Conservation (phyloP, 2,888 invertebrate genomes). For the Stegana nigrithorax region DNA sequence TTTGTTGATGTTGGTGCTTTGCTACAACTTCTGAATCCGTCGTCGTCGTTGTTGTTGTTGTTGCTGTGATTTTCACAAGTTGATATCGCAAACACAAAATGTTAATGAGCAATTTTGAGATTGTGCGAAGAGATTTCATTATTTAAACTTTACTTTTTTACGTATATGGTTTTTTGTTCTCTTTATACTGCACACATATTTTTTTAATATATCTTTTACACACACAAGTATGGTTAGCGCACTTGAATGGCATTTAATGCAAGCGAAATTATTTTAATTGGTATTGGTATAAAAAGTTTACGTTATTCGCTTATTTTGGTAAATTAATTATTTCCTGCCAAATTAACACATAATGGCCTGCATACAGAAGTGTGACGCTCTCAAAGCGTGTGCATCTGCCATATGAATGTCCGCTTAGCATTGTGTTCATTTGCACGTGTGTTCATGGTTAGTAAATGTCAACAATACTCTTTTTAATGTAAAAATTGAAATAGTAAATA, state of each 20-base stretch:
- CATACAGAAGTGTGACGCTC: conserved; percentile 29
- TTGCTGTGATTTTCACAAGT: conserved; percentile 67
- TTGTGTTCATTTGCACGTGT: no score
- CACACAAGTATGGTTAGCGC: no score
- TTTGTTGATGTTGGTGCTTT: not conserved
- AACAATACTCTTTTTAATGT: no score
- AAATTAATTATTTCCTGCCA: conserved; percentile 61
- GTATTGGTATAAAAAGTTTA: not conserved
- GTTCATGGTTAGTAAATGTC: no score
- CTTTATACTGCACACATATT: conserved; percentile 24
- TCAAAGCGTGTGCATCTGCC: not conserved
- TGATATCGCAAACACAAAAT: conserved; percentile 69
- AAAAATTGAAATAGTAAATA: not conserved
- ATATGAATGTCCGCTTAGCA: conserved; percentile 42
- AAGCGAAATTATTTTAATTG: conserved; percentile 60
- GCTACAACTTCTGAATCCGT: not conserved
- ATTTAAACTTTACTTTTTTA: conserved; percentile 51
- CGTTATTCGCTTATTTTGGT: conserved; percentile 18
- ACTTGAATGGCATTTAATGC: conserved; percentile 37
- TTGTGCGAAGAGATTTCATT: conserved; percentile 69
- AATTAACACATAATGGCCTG: conserved; percentile 51
- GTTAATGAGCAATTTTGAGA: conserved; percentile 70
- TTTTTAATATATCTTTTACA: conserved; percentile 41
- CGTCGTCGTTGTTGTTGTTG: not conserved
- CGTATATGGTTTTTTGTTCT: conserved; percentile 33